Evolutionary conservation across 2,797 vertebrate species (phyloP), one percentile per base, ranked within the genome.

Genomic region (Pangasius macronema): DNA sequence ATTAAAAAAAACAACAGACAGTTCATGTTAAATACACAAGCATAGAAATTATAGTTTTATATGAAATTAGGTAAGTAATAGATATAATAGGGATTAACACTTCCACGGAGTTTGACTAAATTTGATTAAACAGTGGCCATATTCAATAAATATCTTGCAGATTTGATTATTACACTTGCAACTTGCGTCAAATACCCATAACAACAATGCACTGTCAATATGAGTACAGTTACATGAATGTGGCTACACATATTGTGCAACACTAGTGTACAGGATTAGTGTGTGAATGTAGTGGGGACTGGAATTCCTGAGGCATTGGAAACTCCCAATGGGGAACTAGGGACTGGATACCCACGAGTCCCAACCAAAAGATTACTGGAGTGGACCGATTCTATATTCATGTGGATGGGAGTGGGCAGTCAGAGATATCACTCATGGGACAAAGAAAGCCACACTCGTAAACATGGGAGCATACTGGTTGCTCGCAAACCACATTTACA

Each of bases 1-100:
- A 79, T 63, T 73, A 63, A 83, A 87, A 73, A 11, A 83, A 27
- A 11, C n/a, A 61, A 59, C 20, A 65, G 3, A 49, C 6, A 65
- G 6, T 49, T 27, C 27, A 49, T 46, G 61, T 53, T 84, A 53
- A 14, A 13, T 14, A 55, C 36, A 27, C 3, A 46, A 13, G 8
- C 55, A 85, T 20, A 14, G 1, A 59, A 42, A 83, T 83, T 1
- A 30, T n/a, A 20, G 39, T 22, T 39, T 42, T 27, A 14, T 24
- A 27, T 13, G 13, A 81, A 24, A 81, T 36, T 24, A 46, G 46
- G 4, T 2, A 73, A 46, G 42, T 49, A 46, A 51, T 51, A 75
- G 46, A 39, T 39, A 14, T 16, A 61, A 81, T 3, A 39, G 0
- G 14, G 18, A 36, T 1, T 27, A 61, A 42, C 8, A 42, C 18